These are phyloP conservation scores for Hemichromis elongatus DNA, from an alignment of 2,113 vertebrate genomes.

Conservation along the genomic window DNA sequence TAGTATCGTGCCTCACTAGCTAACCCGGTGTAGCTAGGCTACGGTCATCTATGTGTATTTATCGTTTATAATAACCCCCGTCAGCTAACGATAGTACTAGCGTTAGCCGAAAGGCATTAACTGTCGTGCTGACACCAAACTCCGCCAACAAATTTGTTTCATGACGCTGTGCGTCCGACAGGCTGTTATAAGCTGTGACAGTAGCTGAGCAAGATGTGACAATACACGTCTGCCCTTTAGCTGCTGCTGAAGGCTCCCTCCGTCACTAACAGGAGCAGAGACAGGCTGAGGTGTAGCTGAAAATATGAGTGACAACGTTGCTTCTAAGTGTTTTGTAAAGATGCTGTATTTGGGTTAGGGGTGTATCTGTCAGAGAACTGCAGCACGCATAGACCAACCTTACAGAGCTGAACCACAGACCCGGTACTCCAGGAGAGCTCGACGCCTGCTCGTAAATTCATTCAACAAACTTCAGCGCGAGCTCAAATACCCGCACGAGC, in stretches of 20 bases:
- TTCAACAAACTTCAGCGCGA: accelerated
- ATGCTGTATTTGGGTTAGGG: neutral
- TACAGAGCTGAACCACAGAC: neutral
- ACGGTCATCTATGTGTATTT: accelerated
- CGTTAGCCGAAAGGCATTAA: neutral
- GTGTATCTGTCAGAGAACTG: neutral
- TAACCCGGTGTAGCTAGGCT: neutral
- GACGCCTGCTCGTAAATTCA: neutral
- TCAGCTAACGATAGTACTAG: neutral
- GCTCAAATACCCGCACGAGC: neutral
- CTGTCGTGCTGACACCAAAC: neutral
- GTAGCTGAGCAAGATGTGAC: neutral
- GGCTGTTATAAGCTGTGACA: accelerated
- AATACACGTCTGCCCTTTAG: neutral
- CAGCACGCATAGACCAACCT: accelerated
- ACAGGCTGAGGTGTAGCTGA: neutral
- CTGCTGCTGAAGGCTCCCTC: neutral
- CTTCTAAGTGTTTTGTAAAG: neutral
- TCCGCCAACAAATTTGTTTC: neutral
- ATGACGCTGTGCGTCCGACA: accelerated
- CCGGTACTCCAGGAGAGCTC: neutral
- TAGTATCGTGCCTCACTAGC: neutral
- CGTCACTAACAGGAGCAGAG: neutral
- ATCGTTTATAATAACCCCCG: neutral
- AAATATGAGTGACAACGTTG: accelerated